A percentile compares a stretch with the other conserved stretches of the same genome.
Evolutionary conservation across 2,888 invertebrate genomes (phyloP).

Genomic region (Ptychoptera albimana): DNA sequence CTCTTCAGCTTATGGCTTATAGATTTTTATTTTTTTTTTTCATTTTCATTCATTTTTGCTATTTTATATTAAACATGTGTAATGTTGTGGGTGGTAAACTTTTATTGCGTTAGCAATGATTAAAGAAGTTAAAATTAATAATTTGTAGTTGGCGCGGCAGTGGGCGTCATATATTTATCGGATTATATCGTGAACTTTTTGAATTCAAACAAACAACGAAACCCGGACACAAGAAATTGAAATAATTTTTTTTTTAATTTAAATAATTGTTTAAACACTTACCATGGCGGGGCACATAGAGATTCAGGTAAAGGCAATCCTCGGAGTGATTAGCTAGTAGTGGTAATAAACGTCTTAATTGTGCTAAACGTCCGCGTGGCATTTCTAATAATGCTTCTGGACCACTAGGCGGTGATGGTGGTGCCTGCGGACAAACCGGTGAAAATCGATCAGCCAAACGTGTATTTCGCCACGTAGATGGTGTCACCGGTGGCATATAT

Average conservation of each 20-base stretch:
- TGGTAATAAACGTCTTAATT: conserved; percentile 69
- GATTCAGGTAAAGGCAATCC: conserved; percentile 94
- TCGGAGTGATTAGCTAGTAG: conserved; percentile 85
- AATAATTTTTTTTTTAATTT: too few species aligned
- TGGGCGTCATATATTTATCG: too few species aligned
- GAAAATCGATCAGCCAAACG: conserved; percentile 66
- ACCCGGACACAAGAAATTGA: too few species aligned
- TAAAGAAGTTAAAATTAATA: too few species aligned
- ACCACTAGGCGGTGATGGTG: conserved; percentile 40
- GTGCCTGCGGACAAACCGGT: conserved; percentile 77
- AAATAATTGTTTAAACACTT: neutral
- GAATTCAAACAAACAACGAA: neutral
- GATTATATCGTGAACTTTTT: neutral
- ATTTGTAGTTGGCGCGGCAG: too few species aligned
- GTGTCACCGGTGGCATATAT: conserved; percentile 91
- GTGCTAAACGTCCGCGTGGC: conserved; percentile 69
- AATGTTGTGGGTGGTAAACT: too few species aligned
- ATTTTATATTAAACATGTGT: too few species aligned
- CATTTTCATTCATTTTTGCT: too few species aligned
- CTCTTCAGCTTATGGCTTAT: too few species aligned
- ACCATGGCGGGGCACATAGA: conserved; percentile 71
- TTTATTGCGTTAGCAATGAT: too few species aligned
- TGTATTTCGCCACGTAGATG: conserved; percentile 71
- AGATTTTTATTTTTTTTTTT: too few species aligned
- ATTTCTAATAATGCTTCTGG: conserved; percentile 44